Base-by-base conservation (phyloP, 2,888 invertebrate genomes). In the Oasisia sp. region DNA sequence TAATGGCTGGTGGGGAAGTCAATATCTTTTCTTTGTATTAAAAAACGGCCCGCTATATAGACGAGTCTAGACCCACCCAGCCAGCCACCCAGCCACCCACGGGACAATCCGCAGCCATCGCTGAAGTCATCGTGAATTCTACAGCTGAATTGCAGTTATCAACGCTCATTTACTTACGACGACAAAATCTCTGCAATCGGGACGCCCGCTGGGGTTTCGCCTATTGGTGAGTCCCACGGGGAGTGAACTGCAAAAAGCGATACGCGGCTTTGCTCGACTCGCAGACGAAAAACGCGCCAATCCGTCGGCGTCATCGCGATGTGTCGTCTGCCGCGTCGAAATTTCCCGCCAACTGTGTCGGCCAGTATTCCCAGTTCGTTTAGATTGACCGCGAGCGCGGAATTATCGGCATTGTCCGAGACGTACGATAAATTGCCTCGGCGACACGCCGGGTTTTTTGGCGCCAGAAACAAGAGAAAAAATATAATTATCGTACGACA, bases 341-440 rank as follows among this genome's bases (percentile, higher is more conserved):
- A 74, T 74, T 74, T 74, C 74, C 74, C 74, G 74, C 74, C 74
- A 74, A 74, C 74, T 74, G 74, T 74, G 74, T 74, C 74, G 74
- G 74, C 74, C 74, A 74, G 74, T 74, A 74, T 74, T 74, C 74
- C 74, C 74, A 74, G 74, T 74, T 74, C 1, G n/a, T 27, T 74
- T 74, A 27, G 19, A 74, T 19, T 74, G 74, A 74, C 74, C 74
- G 74, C 74, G 27, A 27, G 74, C 74, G 74, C 74, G 27, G 74
- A 74, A 74, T 74, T 74, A 74, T 74, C 74, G 7, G 74, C 74
- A 74, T 74, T 74, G 74, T 27, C 74, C 74, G 74, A 19, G 74
- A 74, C 74, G 27, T 74, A 74, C 74, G 74, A 74, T 74, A 74
- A 74, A 74, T 74, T 74, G 27, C 74, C 74, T 74, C 19, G 27